Evolutionary conservation across 1,140 invertebrate species (phyloP).

Genomic region (Stegodyphus dumicola): DNA sequence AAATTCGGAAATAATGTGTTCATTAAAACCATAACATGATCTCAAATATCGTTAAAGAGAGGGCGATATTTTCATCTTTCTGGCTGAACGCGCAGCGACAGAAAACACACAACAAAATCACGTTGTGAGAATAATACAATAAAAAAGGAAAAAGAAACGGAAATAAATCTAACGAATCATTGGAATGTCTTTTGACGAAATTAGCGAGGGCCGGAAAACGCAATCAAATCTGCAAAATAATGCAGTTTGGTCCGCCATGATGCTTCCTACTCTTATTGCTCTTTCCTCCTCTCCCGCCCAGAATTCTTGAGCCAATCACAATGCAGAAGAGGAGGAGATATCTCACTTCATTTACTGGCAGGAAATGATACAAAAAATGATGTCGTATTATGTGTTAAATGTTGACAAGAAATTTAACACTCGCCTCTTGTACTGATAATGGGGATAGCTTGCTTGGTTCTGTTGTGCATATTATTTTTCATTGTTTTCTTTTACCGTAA

Average conservation of each 20-base stretch:
- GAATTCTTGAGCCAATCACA: slow-evolving; percentile 15
- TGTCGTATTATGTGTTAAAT: slow-evolving; percentile 16
- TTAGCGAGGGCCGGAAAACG: slow-evolving; percentile 34
- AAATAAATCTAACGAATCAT: neutral
- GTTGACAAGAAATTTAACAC: slow-evolving; percentile 25
- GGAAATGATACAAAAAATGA: slow-evolving; percentile 20
- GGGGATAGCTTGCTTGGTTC: too few species aligned
- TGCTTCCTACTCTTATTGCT: slow-evolving; percentile 2
- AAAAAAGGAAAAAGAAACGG: too few species aligned
- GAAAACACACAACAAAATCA: too few species aligned
- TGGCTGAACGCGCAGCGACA: too few species aligned
- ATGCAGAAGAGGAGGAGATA: neutral
- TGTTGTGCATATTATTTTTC: too few species aligned
- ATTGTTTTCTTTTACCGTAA: too few species aligned
- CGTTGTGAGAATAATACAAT: too few species aligned
- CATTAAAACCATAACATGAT: too few species aligned
- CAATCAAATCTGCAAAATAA: slow-evolving; percentile 41
- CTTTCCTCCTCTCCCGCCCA: slow-evolving; percentile 14
- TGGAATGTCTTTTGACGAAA: slow-evolving; percentile 6
- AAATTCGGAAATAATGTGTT: too few species aligned
- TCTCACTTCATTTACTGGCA: slow-evolving; percentile 9
- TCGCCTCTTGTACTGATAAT: slow-evolving; percentile 1
- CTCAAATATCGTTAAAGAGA: too few species aligned
- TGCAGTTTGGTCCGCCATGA: slow-evolving; percentile 22
- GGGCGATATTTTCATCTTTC: too few species aligned